Conservation (phyloP, 2,888 invertebrate species). For the Cordilura impudica region DNA sequence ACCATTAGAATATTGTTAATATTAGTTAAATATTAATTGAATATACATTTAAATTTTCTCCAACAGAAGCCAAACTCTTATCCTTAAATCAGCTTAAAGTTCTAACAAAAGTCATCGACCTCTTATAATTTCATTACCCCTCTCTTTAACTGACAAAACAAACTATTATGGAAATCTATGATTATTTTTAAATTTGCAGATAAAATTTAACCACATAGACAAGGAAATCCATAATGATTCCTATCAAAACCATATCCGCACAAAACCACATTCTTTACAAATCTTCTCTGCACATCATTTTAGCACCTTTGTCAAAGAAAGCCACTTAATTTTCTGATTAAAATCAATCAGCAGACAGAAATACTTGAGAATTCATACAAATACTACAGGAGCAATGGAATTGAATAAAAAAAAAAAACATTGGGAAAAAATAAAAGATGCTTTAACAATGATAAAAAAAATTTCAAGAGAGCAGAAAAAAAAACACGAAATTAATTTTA, state of each 20-base stretch:
- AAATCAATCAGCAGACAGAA: conserved; percentile 70
- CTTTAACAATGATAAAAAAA: background rate
- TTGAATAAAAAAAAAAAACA: conserved; percentile 17
- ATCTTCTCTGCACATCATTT: conserved; percentile 14
- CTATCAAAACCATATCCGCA: conserved; percentile 34
- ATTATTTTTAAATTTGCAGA: conserved; percentile 5
- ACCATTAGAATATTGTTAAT: too few species aligned
- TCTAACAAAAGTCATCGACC: background rate
- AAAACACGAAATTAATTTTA: too few species aligned
- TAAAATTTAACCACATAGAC: conserved; percentile 21
- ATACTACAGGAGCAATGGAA: background rate
- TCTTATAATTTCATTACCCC: background rate
- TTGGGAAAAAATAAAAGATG: conserved; percentile 60
- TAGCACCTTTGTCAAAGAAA: conserved; percentile 30
- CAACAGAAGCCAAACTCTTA: background rate
- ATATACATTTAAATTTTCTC: background rate
- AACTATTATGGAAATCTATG: conserved; percentile 39
- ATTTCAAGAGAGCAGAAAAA: too few species aligned
- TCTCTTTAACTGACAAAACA: conserved; percentile 41
- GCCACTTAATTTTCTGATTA: conserved; percentile 72
- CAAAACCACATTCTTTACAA: conserved; percentile 23
- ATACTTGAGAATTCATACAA: background rate
- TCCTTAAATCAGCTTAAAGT: background rate
- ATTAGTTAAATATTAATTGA: too few species aligned
- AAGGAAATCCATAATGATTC: conserved; percentile 21